Percentiles rank a stretch among this genome's conserved stretches.
Evolutionary conservation across 2,888 invertebrate genomes (phyloP).

Genomic region (Trissolcus brochymenae): DNA sequence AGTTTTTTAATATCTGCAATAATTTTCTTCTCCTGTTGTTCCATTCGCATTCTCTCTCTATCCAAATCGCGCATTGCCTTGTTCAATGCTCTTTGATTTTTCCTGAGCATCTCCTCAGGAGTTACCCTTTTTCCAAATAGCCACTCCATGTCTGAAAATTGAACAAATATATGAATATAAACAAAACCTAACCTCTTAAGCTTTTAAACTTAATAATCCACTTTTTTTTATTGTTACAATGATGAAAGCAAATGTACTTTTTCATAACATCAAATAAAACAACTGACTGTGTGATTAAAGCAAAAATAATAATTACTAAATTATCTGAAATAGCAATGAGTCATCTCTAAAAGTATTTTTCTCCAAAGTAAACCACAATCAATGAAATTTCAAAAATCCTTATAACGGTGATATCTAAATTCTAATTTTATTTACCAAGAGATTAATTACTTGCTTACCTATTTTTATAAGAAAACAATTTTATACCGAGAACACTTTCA

Average conservation of each 20-base stretch:
- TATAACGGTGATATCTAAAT: too few relatives aligned
- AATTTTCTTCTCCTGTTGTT: slow-evolving; percentile 99
- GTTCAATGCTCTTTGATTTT: slow-evolving; percentile 98
- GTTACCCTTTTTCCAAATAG: slow-evolving; percentile 97
- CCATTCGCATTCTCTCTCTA: slow-evolving; percentile 95
- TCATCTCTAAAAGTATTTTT: slow-evolving; percentile 1
- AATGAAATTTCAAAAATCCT: too few relatives aligned
- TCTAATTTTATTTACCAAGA: too few relatives aligned
- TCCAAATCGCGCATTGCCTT: slow-evolving; percentile 99
- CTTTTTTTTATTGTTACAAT: too few relatives aligned
- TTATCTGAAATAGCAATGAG: slow-evolving; percentile 1
- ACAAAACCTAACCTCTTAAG: too few relatives aligned
- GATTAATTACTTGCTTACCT: too few relatives aligned
- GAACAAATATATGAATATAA: too few relatives aligned
- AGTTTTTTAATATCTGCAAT: slow-evolving; percentile 98
- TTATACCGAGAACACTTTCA: too few relatives aligned
- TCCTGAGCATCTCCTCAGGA: slow-evolving; percentile 98
- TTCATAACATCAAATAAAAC: background rate
- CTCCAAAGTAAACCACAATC: too few relatives aligned
- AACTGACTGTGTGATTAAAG: background rate
- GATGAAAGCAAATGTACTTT: background rate
- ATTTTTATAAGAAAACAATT: too few relatives aligned
- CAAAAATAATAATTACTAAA: background rate
- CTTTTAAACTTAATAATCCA: too few relatives aligned
- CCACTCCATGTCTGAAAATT: slow-evolving; percentile 84